Evolutionary conservation across 1,140 invertebrate genomes (phyloP), one percentile per base, ranked within the genome.

Genomic region (Apis laboriosa): DNA sequence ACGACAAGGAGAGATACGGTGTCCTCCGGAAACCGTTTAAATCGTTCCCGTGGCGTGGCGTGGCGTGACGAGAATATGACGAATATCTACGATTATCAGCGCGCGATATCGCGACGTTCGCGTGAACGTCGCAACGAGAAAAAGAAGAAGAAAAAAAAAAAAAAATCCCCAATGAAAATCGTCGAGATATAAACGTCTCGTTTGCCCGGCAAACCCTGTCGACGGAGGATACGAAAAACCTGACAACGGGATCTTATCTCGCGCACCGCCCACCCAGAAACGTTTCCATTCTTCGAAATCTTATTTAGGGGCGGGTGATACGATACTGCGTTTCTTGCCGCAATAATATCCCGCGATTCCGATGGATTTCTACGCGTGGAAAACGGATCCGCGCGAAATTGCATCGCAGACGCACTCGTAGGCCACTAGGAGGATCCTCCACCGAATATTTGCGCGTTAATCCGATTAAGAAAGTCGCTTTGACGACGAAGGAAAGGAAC

Each of bases 381-480:
- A 55, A 28, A 28, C 84, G 60, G 53, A 34, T 51, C 56, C 12
- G 60, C 43, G 63, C 61, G 77, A 84, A 87, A 88, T 88, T 84
- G 71, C 77, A 84, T 84, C 51, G 51, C 28, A 63, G 51, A 67
- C 49, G 55, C 28, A 61, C 28, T 34, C 24, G 24, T 17, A 53
- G n/a, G 51, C 17, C 55, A 11, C 9, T 55, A 70, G 60, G 64
- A 58, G 75, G 66, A 11, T 83, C 80, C 81, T 82, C 78, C 63
- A 89, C 89, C 90, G 90, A 92, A 92, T 92, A 92, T 93, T 92
- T 92, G 83, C 86, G 91, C 91, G 84, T 86, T 92, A 90, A 93
- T 92, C 85, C 86, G 85, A 92, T 90, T 90, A 89, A 86, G 84
- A 56, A 53, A 77, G 21, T 74, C 66, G 70, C 63, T 78, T 68